Conservation (phyloP, 1,140 invertebrate species). For the Linepithema humile region DNA sequence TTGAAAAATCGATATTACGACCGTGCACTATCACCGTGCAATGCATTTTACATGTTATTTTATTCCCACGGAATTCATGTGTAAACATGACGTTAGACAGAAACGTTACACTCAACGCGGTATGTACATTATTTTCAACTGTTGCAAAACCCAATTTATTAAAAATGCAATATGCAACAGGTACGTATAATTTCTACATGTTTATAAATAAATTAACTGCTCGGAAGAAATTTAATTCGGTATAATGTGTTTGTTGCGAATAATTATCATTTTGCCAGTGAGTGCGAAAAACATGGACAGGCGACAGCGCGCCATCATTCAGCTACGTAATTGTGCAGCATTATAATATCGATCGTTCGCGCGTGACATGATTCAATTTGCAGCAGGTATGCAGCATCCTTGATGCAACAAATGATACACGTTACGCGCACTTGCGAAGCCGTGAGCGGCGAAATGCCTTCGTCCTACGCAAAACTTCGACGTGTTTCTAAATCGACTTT, state of each 20-base stretch:
- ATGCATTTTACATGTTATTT: background rate
- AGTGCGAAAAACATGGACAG: background rate
- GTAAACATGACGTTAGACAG: background rate
- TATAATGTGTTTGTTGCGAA: background rate
- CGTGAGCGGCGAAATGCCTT: background rate
- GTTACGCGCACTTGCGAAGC: slow-evolving; percentile 16
- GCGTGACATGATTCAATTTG: slow-evolving; percentile 26
- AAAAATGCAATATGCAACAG: slow-evolving; percentile 48
- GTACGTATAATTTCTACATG: slow-evolving; percentile 39
- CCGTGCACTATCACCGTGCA: slow-evolving; percentile 14
- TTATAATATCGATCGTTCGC: slow-evolving; percentile 38
- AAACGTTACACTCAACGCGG: slow-evolving; percentile 29
- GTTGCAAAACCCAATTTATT: slow-evolving; percentile 21
- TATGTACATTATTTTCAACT: slow-evolving; percentile 27
- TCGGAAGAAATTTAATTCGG: slow-evolving; percentile 17
- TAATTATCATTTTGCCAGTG: slow-evolving; percentile 22
- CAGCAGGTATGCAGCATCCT: slow-evolving; percentile 1
- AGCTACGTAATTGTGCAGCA: background rate
- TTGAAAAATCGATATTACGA: slow-evolving; percentile 54
- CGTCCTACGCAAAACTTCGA: background rate
- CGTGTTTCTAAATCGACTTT: background rate
- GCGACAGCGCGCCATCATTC: background rate
- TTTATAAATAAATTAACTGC: slow-evolving; percentile 10
- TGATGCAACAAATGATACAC: slow-evolving; percentile 16
- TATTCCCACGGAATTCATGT: background rate